phyloP scores from a whole-genome alignment of 2,113 vertebrate species.

The Aegithalos caudatus region DNA sequence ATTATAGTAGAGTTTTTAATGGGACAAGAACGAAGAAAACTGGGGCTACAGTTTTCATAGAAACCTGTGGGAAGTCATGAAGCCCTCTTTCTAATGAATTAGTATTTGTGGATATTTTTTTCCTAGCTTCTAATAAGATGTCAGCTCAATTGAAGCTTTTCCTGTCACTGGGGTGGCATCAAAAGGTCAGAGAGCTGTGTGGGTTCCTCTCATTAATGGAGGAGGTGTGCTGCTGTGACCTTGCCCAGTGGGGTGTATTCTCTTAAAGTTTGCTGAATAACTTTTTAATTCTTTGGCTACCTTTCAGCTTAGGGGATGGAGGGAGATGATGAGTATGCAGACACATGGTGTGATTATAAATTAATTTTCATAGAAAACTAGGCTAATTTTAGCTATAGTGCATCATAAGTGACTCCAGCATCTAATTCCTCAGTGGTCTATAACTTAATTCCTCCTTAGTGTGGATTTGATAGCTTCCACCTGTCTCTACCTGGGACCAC shows the following conservation, averaged over 20 bases:
- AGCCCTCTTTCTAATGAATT: background rate
- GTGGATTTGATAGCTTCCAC: background rate
- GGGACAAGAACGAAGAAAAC: background rate
- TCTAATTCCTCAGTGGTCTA: background rate
- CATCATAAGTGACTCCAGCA: background rate
- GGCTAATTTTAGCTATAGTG: background rate
- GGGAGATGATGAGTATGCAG: background rate
- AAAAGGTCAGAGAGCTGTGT: background rate
- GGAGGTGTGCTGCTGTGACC: background rate
- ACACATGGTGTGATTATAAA: background rate
- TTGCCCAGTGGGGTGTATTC: background rate
- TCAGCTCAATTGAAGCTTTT: background rate
- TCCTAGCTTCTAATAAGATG: background rate
- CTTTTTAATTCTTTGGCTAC: background rate
- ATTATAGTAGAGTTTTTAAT: background rate
- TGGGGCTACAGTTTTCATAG: background rate
- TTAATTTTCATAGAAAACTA: background rate
- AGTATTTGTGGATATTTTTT: background rate
- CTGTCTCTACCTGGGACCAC: background rate
- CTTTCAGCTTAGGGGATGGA: background rate
- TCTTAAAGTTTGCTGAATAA: background rate
- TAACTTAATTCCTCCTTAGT: background rate
- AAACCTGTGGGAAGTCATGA: background rate
- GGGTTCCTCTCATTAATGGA: background rate
- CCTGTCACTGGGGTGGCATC: background rate